Conservation (phyloP, 2,797 vertebrate species). For the Gastrophryne carolinensis region DNA sequence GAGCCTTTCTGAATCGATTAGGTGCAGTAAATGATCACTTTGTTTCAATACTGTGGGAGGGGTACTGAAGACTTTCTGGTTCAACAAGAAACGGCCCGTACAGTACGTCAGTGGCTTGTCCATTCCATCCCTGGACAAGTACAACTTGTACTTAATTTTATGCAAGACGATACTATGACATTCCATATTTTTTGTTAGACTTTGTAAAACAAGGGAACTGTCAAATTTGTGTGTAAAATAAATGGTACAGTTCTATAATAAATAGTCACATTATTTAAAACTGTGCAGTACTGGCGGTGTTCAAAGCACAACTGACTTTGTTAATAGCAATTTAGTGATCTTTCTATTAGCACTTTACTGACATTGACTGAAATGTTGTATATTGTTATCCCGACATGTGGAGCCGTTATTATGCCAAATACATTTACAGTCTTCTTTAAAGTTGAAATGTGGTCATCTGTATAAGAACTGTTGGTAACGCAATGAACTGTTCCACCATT, state of each 20-base stretch:
- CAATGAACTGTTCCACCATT: no score
- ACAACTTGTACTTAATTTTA: slow-evolving; percentile 86
- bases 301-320: slow-evolving; percentile 62
- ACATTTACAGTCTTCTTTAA: slow-evolving; percentile 62
- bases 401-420: slow-evolving; percentile 60
- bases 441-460: slow-evolving; percentile 30
- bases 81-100: slow-evolving; percentile 64
- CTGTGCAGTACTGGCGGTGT: slow-evolving; percentile 63
- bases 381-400: slow-evolving; percentile 62
- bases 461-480: no score
- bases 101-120: slow-evolving; percentile 75
- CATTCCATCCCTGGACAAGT: slow-evolving; percentile 83
- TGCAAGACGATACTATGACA: slow-evolving; percentile 97
- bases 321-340: slow-evolving; percentile 70
- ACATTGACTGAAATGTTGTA: slow-evolving; percentile 60
- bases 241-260: slow-evolving; percentile 93
- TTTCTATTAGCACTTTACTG: slow-evolving; percentile 70
- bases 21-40: slow-evolving; percentile 67
- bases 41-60: slow-evolving; percentile 55
- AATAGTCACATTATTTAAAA: slow-evolving; percentile 78
- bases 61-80: slow-evolving; percentile 76
- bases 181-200: slow-evolving; percentile 94
- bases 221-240: slow-evolving; percentile 94
- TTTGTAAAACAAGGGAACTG: slow-evolving; percentile 85
- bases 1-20: slow-evolving; percentile 69